Evolutionary conservation across 2,113 vertebrate species (phyloP).

Genomic region (Clupea harengus): DNA sequence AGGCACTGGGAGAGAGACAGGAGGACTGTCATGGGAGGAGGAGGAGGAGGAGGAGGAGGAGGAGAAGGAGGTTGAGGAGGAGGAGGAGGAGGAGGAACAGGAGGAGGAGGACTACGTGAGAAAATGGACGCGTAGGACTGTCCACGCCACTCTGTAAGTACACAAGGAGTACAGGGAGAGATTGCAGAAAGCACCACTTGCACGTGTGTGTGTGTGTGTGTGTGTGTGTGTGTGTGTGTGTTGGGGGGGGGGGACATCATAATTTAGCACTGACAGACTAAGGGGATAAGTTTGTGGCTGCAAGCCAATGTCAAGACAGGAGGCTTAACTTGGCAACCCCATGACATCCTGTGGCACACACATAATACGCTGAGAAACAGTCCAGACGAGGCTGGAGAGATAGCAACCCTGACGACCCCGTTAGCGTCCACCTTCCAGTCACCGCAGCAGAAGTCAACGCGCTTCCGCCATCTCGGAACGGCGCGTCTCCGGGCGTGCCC

Average conservation of each 20-base stretch:
- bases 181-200: slow-evolving; percentile 14
- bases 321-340: neutral
- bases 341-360: neutral
- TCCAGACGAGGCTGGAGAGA: neutral
- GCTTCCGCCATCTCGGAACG: neutral
- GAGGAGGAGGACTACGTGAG: neutral
- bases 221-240: too few species aligned
- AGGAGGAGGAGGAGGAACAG: neutral
- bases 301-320: neutral
- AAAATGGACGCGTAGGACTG: neutral
- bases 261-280: slow-evolving; percentile 6
- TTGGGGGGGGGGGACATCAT: slow-evolving; percentile 16
- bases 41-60: neutral
- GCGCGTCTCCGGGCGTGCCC: neutral
- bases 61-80: neutral
- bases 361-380: neutral
- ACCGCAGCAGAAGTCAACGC: neutral
- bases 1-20: neutral
- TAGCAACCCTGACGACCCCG: neutral
- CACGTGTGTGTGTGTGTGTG: neutral
- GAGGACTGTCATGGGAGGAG: neutral
- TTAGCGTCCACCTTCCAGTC: neutral
- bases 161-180: neutral
- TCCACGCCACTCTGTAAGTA: neutral
- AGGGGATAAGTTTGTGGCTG: neutral